Conservation (phyloP, 2,888 invertebrate genomes). For the Diarsia dahlii region DNA sequence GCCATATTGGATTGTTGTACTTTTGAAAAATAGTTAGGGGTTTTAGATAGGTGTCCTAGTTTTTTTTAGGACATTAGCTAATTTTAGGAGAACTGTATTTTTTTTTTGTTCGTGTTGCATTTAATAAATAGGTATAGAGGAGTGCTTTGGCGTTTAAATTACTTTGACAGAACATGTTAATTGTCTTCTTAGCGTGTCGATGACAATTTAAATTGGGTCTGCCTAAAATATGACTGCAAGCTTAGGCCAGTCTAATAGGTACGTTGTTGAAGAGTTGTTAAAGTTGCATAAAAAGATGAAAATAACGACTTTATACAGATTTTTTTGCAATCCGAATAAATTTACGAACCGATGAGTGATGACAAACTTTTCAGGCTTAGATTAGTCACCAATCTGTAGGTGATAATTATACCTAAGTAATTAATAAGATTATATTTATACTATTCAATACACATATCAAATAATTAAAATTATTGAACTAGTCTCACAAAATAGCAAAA, state of each 20-base stretch:
- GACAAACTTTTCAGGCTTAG: neutral
- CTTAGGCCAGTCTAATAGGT: no score
- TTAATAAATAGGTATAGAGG: neutral
- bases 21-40: neutral
- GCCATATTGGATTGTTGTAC: constrained; percentile 32
- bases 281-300: no score
- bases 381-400: neutral
- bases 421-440: neutral
- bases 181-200: no score
- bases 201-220: no score
- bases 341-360: neutral
- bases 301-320: no score
- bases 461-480: neutral
- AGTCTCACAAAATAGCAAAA: no score
- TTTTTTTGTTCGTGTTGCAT: neutral
- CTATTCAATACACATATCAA: neutral
- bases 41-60: neutral
- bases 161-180: neutral
- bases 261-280: no score
- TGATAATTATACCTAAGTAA: neutral
- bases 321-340: neutral
- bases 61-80: neutral
- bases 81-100: neutral
- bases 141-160: neutral
- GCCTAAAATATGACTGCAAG: no score